Evolutionary conservation across 2,113 vertebrate genomes (phyloP).

Genomic region (Alectura lathami): DNA sequence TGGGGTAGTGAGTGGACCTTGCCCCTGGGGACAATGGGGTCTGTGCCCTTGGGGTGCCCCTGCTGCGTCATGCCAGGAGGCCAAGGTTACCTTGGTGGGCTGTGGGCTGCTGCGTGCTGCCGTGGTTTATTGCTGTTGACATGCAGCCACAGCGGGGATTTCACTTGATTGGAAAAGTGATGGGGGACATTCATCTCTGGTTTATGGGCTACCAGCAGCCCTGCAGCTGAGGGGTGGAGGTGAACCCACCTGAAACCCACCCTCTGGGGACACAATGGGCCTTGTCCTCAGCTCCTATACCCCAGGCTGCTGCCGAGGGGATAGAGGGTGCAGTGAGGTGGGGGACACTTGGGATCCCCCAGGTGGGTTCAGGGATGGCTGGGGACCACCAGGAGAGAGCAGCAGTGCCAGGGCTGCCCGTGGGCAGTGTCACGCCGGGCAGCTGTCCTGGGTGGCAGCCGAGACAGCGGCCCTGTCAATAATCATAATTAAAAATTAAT

Average conservation of each 20-base stretch:
- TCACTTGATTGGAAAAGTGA: conserved; percentile 93
- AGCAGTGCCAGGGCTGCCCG: background rate
- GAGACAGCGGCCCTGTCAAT: conserved; percentile 54
- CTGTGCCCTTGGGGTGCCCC: background rate
- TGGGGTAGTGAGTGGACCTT: rapidly evolving
- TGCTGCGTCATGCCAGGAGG: background rate
- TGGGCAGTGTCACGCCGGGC: background rate
- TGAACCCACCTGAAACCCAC: background rate
- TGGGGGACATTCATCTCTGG: conserved; percentile 88
- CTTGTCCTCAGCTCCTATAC: background rate
- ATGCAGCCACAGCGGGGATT: conserved; percentile 87
- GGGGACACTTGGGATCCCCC: rapidly evolving
- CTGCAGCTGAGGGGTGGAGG: background rate
- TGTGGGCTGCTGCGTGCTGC: conserved; percentile 73
- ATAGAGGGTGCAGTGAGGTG: too few relatives aligned
- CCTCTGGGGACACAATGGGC: rapidly evolving
- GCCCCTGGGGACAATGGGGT: background rate
- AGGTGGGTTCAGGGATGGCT: rapidly evolving
- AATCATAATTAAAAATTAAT: conserved; percentile 71
- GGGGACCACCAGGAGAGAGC: background rate
- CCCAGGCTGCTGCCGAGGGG: rapidly evolving
- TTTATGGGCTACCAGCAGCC: conserved; percentile 80
- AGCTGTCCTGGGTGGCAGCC: conserved; percentile 51
- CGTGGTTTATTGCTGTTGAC: conserved; percentile 85
- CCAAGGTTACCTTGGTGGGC: conserved; percentile 60